Evolutionary conservation across 2,797 vertebrate genomes (phyloP), one percentile per base, ranked within the genome.

Genomic region (Chiroxiphia lanceolata): DNA sequence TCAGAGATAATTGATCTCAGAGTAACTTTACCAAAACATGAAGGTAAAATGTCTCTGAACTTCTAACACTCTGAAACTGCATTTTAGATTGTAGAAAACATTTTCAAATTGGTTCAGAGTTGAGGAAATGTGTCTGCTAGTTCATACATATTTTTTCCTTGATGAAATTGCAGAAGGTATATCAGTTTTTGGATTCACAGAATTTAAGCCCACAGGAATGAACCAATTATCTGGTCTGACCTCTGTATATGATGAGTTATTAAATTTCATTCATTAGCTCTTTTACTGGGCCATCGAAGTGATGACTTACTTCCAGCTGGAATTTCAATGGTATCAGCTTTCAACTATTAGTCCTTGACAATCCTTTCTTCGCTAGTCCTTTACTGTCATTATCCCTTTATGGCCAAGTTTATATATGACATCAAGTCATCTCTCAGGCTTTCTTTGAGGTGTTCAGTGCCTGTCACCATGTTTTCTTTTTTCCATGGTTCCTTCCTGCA

Each of bases 261-360:
- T 83, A 85, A 38, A 96, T 93, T 93, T 91, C 89, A 91, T 65
- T 92, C 87, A 92, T 92, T 91, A 89, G 71, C 11, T 72, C 47
- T 42, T 87, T 77, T 90, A 91, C n/a, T 61, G 79, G 97, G 57
- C 64, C 40, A 16, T 1, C 34, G 48, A 93, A 90, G 34, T 57
- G 19, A 75, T 75, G 48, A 79, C 20, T 77, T 50, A 47, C 67
- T 92, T 96, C 48, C 74, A 91, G 61, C 0, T 80, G 47, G 33
- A 89, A 90, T 89, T 95, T 90, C 93, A 92, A 10, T 68, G n/a
- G 50, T 54, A 80, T 82, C 80, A 90, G 71, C 57, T 95, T 94
- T 91, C 45, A 71, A 9, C 36, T 63, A 19, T 74, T 53, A 94
- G 90, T 70, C 78, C 75, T 89, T 93, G 82, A 81, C 65, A 90